These are phyloP conservation scores for Hyles lineata DNA, from an alignment of 2,888 invertebrate genomes.

Conservation along the genomic window DNA sequence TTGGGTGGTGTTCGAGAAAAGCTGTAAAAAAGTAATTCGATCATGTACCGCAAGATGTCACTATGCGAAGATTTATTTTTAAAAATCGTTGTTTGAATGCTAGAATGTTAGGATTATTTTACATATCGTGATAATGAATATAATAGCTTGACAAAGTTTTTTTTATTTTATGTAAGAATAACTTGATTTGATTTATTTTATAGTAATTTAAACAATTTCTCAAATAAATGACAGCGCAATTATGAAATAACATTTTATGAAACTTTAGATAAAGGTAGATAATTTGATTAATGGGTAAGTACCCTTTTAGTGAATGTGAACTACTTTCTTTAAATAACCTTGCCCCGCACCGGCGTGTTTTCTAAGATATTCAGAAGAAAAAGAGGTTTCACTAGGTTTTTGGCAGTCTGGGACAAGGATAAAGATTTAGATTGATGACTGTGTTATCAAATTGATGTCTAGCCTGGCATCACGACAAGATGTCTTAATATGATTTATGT, in stretches of 20 bases:
- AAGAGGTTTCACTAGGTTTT: constrained; percentile 15
- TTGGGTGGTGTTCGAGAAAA: background rate
- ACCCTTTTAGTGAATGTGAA: background rate
- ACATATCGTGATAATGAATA: no score
- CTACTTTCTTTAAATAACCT: constrained; percentile 9
- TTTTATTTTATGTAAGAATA: no score
- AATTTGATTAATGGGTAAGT: background rate
- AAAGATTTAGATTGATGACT: constrained; percentile 25
- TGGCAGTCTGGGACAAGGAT: constrained; percentile 23
- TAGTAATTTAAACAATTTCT: no score
- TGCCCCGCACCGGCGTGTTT: no score
- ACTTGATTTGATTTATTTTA: no score
- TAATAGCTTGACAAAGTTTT: no score
- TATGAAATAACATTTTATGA: no score
- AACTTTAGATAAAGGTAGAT: background rate
- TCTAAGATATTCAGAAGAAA: constrained; percentile 6
- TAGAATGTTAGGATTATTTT: no score
- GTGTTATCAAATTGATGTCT: constrained; percentile 25
- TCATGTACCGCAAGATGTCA: background rate
- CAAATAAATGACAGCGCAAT: no score
- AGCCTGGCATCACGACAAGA: background rate
- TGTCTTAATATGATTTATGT: constrained; percentile 18
- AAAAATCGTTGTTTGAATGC: no score
- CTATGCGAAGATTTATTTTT: background rate
- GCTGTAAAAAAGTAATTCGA: background rate